These are phyloP conservation scores for Dromiciops gliroides DNA, from an alignment of 2,113 vertebrate genomes.

Conservation along the genomic window DNA sequence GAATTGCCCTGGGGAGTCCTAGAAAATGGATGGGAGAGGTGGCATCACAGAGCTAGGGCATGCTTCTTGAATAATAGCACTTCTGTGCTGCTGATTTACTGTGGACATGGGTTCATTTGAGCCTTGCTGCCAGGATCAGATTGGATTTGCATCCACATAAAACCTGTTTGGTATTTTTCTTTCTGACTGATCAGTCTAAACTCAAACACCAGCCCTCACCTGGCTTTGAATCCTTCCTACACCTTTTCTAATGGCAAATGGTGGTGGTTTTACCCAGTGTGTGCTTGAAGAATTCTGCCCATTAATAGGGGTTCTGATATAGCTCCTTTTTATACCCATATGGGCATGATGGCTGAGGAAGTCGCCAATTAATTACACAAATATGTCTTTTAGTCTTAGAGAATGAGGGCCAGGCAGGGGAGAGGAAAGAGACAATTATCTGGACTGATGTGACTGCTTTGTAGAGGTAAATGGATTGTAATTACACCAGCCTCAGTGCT, in stretches of 20 bases:
- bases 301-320: conserved; percentile 19
- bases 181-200: conserved; percentile 7
- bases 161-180: conserved; percentile 51
- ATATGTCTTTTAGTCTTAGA: conserved; percentile 44
- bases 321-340: conserved; percentile 46
- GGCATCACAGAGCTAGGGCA: not conserved
- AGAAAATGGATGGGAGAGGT: not conserved
- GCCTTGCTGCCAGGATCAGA: conserved; percentile 37
- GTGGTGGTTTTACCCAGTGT: conserved; percentile 29
- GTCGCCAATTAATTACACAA: conserved; percentile 36
- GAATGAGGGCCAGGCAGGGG: conserved; percentile 42
- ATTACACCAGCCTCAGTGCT: not conserved
- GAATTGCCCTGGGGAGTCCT: not conserved
- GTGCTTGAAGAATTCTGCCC: conserved; percentile 33
- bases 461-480: conserved; percentile 4
- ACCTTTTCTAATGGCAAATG: conserved; percentile 44
- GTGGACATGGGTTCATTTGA: not conserved
- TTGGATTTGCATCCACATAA: conserved; percentile 71
- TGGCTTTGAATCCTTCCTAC: conserved; percentile 8
- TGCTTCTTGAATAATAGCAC: not conserved
- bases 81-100: not conserved
- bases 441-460: conserved; percentile 35
- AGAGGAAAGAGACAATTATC: conserved; percentile 51
- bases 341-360: conserved; percentile 32
- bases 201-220: conserved; percentile 48